These are phyloP conservation scores for Sylvilagus floridanus DNA, from an alignment of 2,797 vertebrate species.

Conservation along the genomic window DNA sequence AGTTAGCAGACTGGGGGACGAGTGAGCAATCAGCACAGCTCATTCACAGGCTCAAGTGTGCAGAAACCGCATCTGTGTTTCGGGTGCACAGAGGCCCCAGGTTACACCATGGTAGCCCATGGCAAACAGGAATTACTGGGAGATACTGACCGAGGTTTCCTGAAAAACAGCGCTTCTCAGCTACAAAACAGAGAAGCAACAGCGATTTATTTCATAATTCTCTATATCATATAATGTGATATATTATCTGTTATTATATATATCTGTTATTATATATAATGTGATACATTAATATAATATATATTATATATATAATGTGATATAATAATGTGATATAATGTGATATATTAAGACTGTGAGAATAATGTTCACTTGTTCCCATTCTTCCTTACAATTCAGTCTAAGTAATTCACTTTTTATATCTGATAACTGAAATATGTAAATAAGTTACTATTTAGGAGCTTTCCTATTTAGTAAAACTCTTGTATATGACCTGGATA, in stretches of 20 bases:
- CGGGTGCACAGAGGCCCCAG: neutral
- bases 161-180: conserved; percentile 11
- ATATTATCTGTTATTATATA: neutral
- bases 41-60: neutral
- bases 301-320: neutral
- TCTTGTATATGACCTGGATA: neutral
- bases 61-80: neutral
- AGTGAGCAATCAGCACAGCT: neutral
- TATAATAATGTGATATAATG: neutral
- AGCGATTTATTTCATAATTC: conserved; percentile 15
- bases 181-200: conserved; percentile 38
- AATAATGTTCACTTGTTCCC: neutral
- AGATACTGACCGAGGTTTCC: conserved; percentile 45
- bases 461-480: neutral
- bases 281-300: too few relatives aligned
- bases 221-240: neutral
- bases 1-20: neutral
- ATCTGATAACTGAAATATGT: conserved; percentile 11
- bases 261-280: too few relatives aligned
- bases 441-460: conserved; percentile 26
- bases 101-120: neutral
- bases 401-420: neutral
- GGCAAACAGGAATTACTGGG: conserved; percentile 32
- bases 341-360: neutral
- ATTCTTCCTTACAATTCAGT: conserved; percentile 18